Evolutionary conservation across 2,888 invertebrate genomes (phyloP).

Genomic region (Andrena fulva): DNA sequence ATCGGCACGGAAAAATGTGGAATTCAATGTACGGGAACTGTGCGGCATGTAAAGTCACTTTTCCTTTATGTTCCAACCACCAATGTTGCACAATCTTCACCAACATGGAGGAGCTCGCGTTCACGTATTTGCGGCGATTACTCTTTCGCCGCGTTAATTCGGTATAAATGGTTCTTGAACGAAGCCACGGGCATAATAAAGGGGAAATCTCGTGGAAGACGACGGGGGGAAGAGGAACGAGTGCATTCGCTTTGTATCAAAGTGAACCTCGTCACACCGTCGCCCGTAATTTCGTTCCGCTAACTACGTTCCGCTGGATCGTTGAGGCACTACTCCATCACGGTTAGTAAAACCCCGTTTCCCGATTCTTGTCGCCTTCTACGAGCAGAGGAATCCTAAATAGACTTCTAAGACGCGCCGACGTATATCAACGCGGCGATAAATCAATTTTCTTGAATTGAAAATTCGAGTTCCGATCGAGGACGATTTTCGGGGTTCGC

Average conservation of each 20-base stretch:
- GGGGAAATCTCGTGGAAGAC: conserved; percentile 39
- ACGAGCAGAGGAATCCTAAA: conserved; percentile 7
- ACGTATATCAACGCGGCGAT: background rate
- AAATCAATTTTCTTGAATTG: background rate
- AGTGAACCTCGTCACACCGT: conserved; percentile 28
- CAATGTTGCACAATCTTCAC: no score
- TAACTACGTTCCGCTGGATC: conserved; percentile 60
- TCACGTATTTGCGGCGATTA: background rate
- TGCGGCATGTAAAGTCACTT: no score
- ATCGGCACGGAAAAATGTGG: no score
- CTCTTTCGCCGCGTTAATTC: background rate
- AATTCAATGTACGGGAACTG: no score
- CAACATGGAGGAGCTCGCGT: background rate
- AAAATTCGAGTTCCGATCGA: background rate
- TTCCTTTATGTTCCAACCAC: no score
- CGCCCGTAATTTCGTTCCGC: conserved; percentile 53
- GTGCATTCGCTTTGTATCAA: conserved; percentile 22
- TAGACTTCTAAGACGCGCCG: background rate
- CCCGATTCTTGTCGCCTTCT: conserved; percentile 15
- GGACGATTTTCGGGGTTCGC: background rate
- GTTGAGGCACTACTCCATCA: conserved; percentile 35
- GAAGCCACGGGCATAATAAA: conserved; percentile 17
- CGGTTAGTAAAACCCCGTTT: conserved; percentile 32
- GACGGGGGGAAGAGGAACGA: background rate
- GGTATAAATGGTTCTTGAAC: conserved; percentile 3